phyloP scores from a whole-genome alignment of 2,113 vertebrate genomes.

The Triplophysa dalaica region DNA sequence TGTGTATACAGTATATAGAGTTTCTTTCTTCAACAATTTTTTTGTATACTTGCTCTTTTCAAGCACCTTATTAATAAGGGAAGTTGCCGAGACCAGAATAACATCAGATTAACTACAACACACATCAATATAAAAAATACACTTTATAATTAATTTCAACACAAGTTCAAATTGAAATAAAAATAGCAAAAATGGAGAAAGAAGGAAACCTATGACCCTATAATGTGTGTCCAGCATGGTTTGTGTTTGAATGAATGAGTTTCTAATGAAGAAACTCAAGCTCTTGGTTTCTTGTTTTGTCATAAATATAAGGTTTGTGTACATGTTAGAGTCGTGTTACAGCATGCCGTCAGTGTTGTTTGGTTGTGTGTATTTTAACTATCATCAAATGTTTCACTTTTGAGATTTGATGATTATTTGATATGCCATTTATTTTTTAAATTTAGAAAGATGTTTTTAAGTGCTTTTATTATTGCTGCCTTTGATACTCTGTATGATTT shows the following conservation, averaged over 20 bases:
- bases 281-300: no score
- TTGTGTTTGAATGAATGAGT: not conserved
- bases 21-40: no score
- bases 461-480: not conserved
- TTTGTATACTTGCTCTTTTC: no score
- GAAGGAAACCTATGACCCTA: not conserved
- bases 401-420: not conserved
- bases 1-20: no score
- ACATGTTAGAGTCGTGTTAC: not conserved
- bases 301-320: slow-evolving; percentile 6
- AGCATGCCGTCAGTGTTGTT: not conserved
- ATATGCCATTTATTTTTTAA: not conserved
- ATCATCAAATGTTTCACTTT: not conserved
- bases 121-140: no score
- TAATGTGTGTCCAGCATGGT: not conserved
- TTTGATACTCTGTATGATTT: not conserved
- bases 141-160: no score
- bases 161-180: no score
- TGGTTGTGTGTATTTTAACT: not conserved
- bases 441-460: not conserved
- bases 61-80: no score
- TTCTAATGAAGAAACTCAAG: not conserved
- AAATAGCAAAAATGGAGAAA: not conserved
- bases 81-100: no score
- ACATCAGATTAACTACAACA: no score